Conservation (phyloP, 2,797 vertebrate genomes). For the Chromobotia macracanthus region DNA sequence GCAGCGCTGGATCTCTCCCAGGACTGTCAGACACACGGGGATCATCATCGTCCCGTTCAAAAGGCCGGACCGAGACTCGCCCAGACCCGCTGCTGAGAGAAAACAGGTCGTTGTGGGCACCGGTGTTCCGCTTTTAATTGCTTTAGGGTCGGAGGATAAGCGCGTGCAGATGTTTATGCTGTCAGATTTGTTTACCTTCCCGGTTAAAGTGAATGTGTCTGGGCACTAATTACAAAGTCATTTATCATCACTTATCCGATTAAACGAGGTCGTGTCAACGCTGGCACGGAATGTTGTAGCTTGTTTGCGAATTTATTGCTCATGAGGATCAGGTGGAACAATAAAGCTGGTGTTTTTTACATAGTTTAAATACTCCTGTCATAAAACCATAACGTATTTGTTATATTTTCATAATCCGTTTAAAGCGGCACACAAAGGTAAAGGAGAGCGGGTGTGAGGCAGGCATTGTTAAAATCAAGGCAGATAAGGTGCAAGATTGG, state of each 20-base stretch:
- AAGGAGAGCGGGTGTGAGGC: not conserved
- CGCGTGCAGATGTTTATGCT: not conserved
- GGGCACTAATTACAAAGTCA: not conserved
- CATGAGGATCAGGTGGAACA: too few species aligned
- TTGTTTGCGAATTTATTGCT: too few species aligned
- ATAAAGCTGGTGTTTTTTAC: not conserved
- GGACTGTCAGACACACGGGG: conserved; percentile 58
- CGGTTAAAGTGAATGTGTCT: not conserved
- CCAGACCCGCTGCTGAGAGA: not conserved
- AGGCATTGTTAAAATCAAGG: not conserved
- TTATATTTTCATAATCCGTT: not conserved
- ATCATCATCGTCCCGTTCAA: conserved; percentile 30
- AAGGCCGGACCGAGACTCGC: not conserved
- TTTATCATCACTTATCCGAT: not conserved
- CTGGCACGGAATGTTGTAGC: too few species aligned
- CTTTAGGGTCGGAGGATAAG: not conserved
- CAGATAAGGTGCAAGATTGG: conserved; percentile 1
- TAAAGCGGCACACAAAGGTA: not conserved
- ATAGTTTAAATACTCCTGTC: not conserved
- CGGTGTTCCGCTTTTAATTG: not conserved
- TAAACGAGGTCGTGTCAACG: too few species aligned
- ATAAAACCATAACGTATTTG: not conserved
- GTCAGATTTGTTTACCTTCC: not conserved
- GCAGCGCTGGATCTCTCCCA: conserved; percentile 74
- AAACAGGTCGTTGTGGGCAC: conserved; percentile 13